Conservation (phyloP, 2,888 invertebrate species). For the Parnassius mnemosyne region DNA sequence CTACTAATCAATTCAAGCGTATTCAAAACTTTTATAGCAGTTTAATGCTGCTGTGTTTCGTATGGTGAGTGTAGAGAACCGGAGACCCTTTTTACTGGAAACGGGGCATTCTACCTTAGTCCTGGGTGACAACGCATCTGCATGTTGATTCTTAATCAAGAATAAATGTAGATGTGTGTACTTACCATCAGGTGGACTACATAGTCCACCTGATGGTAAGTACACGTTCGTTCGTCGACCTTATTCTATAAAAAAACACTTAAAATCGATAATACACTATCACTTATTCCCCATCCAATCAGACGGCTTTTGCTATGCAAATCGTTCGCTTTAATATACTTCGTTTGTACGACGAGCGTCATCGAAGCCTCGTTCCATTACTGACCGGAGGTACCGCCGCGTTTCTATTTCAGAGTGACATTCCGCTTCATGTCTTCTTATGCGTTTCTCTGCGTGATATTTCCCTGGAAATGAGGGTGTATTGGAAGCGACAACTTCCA, state of each 20-base stretch:
- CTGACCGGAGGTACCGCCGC: neutral
- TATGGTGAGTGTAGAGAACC: too few relatives aligned
- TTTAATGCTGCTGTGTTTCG: too few relatives aligned
- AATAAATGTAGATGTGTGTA: too few relatives aligned
- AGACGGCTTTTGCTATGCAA: slow-evolving; percentile 47
- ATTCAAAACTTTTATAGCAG: neutral
- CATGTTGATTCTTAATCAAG: too few relatives aligned
- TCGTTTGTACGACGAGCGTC: slow-evolving; percentile 21
- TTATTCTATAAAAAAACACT: neutral
- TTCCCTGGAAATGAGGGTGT: neutral
- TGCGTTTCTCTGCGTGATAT: neutral
- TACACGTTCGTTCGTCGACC: too few relatives aligned
- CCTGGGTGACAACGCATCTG: too few relatives aligned
- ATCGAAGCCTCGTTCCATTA: slow-evolving; percentile 11
- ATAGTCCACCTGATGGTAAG: too few relatives aligned
- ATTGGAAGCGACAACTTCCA: neutral
- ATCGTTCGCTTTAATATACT: slow-evolving; percentile 33
- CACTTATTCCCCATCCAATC: slow-evolving; percentile 44
- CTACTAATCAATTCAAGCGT: too few relatives aligned
- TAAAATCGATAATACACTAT: slow-evolving; percentile 14
- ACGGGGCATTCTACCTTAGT: too few relatives aligned
- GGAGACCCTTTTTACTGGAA: too few relatives aligned
- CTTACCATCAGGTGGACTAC: too few relatives aligned
- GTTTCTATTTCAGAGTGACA: slow-evolving; percentile 12
- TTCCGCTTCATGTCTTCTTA: neutral